phyloP scores from a whole-genome alignment of 64 coral and sea anemone species.

The Porites lutea region DNA sequence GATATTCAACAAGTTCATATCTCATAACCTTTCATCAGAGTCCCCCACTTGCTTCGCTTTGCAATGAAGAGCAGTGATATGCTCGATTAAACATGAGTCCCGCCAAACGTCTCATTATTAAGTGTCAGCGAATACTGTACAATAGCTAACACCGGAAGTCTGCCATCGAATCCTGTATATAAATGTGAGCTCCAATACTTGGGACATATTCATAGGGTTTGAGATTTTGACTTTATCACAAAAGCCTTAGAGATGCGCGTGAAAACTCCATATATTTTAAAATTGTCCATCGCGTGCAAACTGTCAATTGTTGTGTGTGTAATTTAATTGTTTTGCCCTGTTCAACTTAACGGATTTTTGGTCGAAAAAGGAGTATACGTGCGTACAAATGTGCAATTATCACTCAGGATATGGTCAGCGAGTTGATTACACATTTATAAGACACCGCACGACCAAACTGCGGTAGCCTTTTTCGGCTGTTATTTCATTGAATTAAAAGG shows the following conservation, averaged over 20 bases:
- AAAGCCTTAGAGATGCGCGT: background rate
- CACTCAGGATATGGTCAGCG: no score
- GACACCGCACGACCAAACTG: no score
- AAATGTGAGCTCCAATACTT: background rate
- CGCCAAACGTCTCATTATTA: constrained; percentile 32
- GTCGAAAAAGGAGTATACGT: no score
- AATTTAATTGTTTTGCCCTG: background rate
- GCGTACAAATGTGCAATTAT: no score
- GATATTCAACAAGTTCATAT: background rate
- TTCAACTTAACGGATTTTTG: background rate
- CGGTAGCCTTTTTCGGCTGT: no score
- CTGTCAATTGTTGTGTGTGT: constrained; percentile 8
- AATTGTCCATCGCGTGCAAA: background rate
- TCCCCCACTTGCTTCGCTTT: background rate
- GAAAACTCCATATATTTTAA: background rate
- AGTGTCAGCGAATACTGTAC: background rate
- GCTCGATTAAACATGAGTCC: constrained; percentile 13
- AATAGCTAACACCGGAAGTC: constrained; percentile 13
- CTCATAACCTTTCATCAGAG: background rate
- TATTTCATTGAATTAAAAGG: no score
- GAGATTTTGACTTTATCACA: constrained; percentile 26
- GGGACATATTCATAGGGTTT: background rate
- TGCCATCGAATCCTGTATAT: background rate
- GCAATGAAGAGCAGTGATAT: background rate
- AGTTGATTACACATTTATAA: no score